Conservation (phyloP, 2,113 vertebrate species). For the Phylloscopus whistleri region DNA sequence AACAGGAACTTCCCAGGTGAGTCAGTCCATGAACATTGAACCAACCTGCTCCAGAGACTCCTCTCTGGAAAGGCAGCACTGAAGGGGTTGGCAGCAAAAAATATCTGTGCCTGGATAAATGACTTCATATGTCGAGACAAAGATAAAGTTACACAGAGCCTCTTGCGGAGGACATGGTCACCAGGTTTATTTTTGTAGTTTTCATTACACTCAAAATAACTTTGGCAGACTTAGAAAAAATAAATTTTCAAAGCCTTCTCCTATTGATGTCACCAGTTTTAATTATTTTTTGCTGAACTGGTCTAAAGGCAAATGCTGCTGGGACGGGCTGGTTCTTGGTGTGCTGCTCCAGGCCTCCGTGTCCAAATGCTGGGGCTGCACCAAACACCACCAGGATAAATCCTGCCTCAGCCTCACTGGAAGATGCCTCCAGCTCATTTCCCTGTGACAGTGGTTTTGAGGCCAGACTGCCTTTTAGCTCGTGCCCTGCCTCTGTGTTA, state of each 20-base stretch:
- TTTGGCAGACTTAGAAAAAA: constrained; percentile 50
- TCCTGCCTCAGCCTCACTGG: background rate
- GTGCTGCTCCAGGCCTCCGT: background rate
- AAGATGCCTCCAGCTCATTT: background rate
- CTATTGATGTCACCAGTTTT: constrained; percentile 52
- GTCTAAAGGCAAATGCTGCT: background rate
- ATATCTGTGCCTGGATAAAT: constrained; percentile 22
- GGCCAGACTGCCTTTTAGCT: constrained; percentile 15
- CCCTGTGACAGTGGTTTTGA: background rate
- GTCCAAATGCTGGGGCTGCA: background rate
- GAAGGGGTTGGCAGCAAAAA: constrained; percentile 1
- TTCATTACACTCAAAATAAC: constrained; percentile 62
- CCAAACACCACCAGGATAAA: background rate
- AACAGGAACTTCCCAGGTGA: background rate
- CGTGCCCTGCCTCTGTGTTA: background rate
- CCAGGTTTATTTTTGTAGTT: constrained; percentile 61
- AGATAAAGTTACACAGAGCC: constrained; percentile 56
- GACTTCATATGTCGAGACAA: constrained; percentile 36
- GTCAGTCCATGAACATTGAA: background rate
- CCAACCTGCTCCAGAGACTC: background rate
- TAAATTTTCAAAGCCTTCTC: constrained; percentile 43
- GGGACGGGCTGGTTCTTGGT: background rate
- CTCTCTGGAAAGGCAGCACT: background rate
- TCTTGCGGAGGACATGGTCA: constrained; percentile 25
- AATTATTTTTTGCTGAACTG: constrained; percentile 56